Conservation (phyloP, 1,140 invertebrate species). For the Sitobion miscanthi region DNA sequence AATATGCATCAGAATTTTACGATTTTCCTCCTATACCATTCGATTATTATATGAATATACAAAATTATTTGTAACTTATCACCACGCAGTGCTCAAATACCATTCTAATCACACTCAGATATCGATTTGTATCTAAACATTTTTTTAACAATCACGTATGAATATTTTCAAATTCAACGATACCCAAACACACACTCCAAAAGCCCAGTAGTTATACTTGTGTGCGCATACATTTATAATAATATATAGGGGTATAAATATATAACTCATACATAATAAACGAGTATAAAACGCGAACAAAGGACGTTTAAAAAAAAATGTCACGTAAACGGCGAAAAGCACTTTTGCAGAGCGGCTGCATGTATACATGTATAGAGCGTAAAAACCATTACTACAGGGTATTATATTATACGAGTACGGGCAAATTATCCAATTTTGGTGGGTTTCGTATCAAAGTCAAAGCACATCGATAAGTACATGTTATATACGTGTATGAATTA, state of each 20-base stretch:
- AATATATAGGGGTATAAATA: neutral
- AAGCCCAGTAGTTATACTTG: neutral
- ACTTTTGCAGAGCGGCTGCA: slow-evolving; percentile 7
- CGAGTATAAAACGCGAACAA: slow-evolving; percentile 18
- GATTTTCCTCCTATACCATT: neutral
- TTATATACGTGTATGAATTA: slow-evolving; percentile 5
- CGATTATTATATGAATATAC: neutral
- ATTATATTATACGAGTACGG: neutral
- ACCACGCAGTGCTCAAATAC: too few relatives aligned
- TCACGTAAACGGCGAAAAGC: slow-evolving; percentile 23
- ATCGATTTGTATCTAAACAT: neutral
- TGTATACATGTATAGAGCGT: neutral
- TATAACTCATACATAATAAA: neutral
- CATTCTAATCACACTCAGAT: neutral
- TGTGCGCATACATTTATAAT: neutral
- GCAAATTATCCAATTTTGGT: slow-evolving; percentile 19
- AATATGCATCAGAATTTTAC: neutral
- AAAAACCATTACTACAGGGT: slow-evolving; percentile 8
- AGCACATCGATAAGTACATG: neutral
- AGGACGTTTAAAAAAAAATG: slow-evolving; percentile 21
- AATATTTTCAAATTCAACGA: neutral
- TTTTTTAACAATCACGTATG: neutral
- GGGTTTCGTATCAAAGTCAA: neutral
- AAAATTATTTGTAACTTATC: neutral
- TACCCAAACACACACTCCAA: neutral